phyloP scores from a whole-genome alignment of 1,140 invertebrate species.

The Cecropterus lyciades region DNA sequence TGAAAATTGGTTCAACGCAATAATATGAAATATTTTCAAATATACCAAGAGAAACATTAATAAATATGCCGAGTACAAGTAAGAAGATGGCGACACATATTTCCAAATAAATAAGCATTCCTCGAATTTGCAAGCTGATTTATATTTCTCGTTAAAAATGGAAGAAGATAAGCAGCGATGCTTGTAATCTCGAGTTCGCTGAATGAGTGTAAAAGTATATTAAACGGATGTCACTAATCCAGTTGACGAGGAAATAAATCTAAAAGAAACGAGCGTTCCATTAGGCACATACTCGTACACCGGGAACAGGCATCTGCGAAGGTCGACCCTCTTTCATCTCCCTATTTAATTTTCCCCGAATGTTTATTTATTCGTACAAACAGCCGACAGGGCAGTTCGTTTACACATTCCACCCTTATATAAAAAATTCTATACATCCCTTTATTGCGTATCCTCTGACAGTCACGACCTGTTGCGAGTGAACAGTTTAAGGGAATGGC shows the following conservation, averaged over 20 bases:
- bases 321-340: constrained; percentile 45
- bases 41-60: no score
- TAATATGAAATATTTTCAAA: no score
- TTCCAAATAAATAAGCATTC: background rate
- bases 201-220: constrained; percentile 19
- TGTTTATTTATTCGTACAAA: constrained; percentile 69
- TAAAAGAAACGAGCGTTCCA: constrained; percentile 30
- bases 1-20: background rate
- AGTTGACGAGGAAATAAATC: constrained; percentile 47
- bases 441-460: constrained; percentile 40
- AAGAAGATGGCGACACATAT: background rate
- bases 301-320: constrained; percentile 28
- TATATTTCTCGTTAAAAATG: constrained; percentile 11
- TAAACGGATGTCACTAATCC: constrained; percentile 27
- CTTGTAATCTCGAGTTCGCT: background rate
- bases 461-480: constrained; percentile 43
- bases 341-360: constrained; percentile 62
- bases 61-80: background rate
- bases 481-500: constrained; percentile 17
- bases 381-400: constrained; percentile 50
- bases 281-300: constrained; percentile 42
- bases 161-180: constrained; percentile 5
- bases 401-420: constrained; percentile 54
- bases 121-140: background rate
- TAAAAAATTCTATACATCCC: constrained; percentile 38